phyloP scores from a whole-genome alignment of 2,113 vertebrate genomes.

The Grallaria varia region DNA sequence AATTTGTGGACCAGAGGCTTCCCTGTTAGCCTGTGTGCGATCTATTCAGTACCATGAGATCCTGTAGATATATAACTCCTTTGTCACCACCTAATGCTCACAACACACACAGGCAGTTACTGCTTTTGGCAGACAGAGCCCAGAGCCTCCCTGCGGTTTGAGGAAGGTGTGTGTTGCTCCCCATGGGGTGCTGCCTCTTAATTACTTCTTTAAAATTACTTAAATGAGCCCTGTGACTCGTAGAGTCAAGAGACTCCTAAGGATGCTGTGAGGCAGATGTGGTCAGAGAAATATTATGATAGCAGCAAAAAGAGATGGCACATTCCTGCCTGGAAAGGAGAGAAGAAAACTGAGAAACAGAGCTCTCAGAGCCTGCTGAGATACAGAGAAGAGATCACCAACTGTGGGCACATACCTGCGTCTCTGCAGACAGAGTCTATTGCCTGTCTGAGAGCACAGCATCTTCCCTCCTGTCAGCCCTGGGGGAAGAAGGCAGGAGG shows the following conservation, averaged over 20 bases:
- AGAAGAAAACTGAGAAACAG: background rate
- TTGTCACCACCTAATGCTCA: background rate
- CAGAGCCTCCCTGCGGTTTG: background rate
- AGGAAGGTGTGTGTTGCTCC: background rate
- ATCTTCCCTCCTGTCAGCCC: background rate
- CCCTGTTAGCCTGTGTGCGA: background rate
- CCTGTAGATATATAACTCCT: background rate
- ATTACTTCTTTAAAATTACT: background rate
- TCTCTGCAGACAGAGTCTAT: fast-evolving
- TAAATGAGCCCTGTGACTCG: background rate
- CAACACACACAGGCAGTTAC: background rate
- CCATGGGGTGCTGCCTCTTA: background rate
- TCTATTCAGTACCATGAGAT: background rate
- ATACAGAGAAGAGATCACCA: background rate
- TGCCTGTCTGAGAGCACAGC: fast-evolving
- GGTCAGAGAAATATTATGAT: background rate
- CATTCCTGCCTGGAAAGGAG: background rate
- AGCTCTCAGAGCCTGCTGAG: background rate
- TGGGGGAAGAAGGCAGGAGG: fast-evolving
- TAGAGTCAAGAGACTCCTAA: background rate
- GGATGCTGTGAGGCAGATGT: background rate
- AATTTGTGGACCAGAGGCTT: background rate
- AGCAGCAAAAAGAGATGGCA: background rate
- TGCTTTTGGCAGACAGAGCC: background rate
- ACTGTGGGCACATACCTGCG: fast-evolving